Base-by-base conservation (phyloP, 2,888 invertebrate genomes). In the Cephus rjabovi region DNA sequence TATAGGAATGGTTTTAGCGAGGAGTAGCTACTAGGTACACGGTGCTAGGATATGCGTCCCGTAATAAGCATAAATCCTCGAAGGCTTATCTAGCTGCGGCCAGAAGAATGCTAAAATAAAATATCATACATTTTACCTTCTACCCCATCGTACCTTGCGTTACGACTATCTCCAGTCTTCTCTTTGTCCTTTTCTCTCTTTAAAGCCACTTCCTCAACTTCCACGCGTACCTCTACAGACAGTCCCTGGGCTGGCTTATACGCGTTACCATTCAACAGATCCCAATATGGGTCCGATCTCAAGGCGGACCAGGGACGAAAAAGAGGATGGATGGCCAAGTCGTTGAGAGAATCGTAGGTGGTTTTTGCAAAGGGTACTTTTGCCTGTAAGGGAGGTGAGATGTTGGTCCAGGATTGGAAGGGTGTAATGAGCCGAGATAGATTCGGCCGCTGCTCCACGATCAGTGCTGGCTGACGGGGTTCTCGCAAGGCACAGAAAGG, bases 61-160 rank as follows among this genome's bases (percentile, higher is more conserved):
- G 91, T 91, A 91, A 91, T 91, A 91, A 91, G 90, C 90, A 91
- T 91, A 91, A 91, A 91, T 91, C 91, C 90, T 89, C 86, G 83
- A 86, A 87, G 90, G 91, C 90, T 91, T 91, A 91, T 91, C 91
- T 91, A 90, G 86, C 87, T 86, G 86, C 86, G 87, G 87, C 89
- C 90, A 90, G 89, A 91, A 90, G 90, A 91, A 90, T 89, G 89
- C 87, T 90, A 88, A 90, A 91, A 90, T 91, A 90, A 90, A 91
- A 91, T 90, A 90, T 91, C 90, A 89, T 89, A 89, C 89, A 88
- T 89, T 89, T 87, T 86, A 87, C 87, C 88, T 86, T 88, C 85
- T 86, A 86, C 88, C 88, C 89, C 87, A 84, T 83, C 85, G 74
- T 34, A 34, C 30, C 30, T 33, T 71, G 33, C 71, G 31, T 31